Base-by-base conservation (phyloP, 1,140 invertebrate species). In the Oryzaephilus surinamensis region DNA sequence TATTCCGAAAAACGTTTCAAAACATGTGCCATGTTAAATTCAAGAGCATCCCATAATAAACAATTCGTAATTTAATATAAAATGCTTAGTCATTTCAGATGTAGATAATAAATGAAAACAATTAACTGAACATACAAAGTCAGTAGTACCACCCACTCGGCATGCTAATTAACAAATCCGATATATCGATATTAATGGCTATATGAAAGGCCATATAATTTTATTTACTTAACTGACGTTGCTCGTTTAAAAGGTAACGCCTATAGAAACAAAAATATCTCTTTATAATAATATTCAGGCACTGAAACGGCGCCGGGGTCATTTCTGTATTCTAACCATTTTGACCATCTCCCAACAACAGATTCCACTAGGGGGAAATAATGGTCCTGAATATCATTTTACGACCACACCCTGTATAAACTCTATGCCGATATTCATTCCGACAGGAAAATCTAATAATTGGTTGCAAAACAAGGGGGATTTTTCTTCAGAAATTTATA, bases 251-350 rank as follows among this genome's bases (percentile, higher is more conserved):
- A 33, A 45, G 36, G 48, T 43, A 48, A 48, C 49, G 49, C 49
- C 49, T 36, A 40, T 34, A 38, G 46, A 51, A 51, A 51, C 45
- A 24, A 8, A 45, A 46, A 51, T 44, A 51, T 51, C 46, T 51
- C 46, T 48, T 48, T 48, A 51, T 51, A 51, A 51, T 51, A 37
- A 43, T 38, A n/a, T n/a, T n/a, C n/a, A n/a, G n/a, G n/a, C n/a
- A n/a, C n/a, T 37, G 39, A 27, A 24, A 21, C 36, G 48, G 45
- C 46, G 45, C 46, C 46, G 26, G 29, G 15, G 16, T 10, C 23
- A n/a, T n/a, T n/a, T n/a, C n/a, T n/a, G n/a, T n/a, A n/a, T n/a
- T n/a, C n/a, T n/a, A n/a, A n/a, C n/a, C n/a, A n/a, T n/a, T n/a
- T n/a, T n/a, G n/a, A n/a, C n/a, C n/a, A n/a, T n/a, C n/a, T n/a